A percentile compares a stretch with the other conserved stretches of the same genome.
Conservation (phyloP, 2,113 vertebrate species). For the Isurus oxyrinchus region DNA sequence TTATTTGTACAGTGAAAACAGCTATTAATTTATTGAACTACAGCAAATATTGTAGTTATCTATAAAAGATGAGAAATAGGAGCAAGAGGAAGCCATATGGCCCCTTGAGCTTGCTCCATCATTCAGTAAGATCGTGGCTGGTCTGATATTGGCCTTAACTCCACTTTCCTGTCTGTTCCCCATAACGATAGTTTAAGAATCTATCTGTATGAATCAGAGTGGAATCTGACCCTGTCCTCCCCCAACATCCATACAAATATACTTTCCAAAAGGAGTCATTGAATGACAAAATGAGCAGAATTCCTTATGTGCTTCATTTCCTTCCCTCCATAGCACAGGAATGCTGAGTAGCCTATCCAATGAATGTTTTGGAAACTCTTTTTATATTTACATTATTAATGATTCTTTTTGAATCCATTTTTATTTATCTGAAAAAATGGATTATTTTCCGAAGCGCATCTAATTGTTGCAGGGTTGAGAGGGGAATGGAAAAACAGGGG, state of each 20-base stretch:
- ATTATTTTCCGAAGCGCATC: background rate
- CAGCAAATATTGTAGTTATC: background rate
- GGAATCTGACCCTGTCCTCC: background rate
- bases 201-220: background rate
- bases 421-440: background rate
- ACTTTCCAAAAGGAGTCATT: background rate
- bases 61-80: background rate
- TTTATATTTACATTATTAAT: background rate
- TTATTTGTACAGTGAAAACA: background rate
- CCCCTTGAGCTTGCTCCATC: too few species aligned
- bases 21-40: background rate
- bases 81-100: background rate
- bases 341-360: background rate
- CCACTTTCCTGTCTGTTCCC: too few species aligned
- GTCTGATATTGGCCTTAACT: too few species aligned
- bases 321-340: background rate
- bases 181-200: too few species aligned
- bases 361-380: background rate
- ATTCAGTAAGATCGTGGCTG: too few species aligned
- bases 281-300: background rate
- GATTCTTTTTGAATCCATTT: background rate
- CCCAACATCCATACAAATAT: background rate
- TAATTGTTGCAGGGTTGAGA: background rate
- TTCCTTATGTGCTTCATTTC: background rate
- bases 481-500: background rate